Percentiles rank a stretch among this genome's conserved stretches.
These are phyloP conservation scores for Trachymyrmex cornetzi DNA, from an alignment of 1,140 invertebrate species.

Conservation along the genomic window DNA sequence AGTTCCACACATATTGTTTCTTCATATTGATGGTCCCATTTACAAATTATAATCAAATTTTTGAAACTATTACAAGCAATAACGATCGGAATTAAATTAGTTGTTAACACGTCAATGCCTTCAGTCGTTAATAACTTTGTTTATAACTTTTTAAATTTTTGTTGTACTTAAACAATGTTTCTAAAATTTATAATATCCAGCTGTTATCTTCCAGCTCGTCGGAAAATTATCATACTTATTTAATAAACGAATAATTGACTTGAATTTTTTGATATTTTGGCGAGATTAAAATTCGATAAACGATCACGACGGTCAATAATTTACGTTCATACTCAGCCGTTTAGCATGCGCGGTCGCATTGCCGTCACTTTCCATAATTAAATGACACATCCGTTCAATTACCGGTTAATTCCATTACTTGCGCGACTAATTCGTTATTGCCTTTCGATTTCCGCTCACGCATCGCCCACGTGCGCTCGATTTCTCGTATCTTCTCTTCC, in stretches of 20 bases:
- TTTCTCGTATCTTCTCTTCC: slow-evolving; percentile 70
- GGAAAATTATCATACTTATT: neutral
- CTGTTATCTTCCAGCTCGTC: neutral
- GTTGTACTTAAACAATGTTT: neutral
- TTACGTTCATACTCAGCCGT: neutral
- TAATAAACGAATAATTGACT: slow-evolving; percentile 22
- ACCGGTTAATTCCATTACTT: slow-evolving; percentile 54
- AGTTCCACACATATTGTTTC: no score
- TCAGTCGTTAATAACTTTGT: no score
- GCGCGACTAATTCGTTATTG: slow-evolving; percentile 71
- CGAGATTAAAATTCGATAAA: slow-evolving; percentile 13
- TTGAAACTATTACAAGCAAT: no score
- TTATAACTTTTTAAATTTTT: no score
- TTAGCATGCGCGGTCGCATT: neutral
- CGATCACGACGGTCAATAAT: slow-evolving; percentile 13
- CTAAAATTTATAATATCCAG: neutral
- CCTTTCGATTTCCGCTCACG: slow-evolving; percentile 75
- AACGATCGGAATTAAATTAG: no score
- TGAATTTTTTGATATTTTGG: neutral
- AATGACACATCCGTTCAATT: slow-evolving; percentile 56
- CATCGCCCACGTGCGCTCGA: slow-evolving; percentile 68
- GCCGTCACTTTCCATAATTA: slow-evolving; percentile 45
- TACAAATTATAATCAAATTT: no score
- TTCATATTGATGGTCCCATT: no score
- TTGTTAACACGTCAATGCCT: no score